These are phyloP conservation scores for Zhuqinia jingwanae DNA, from an alignment of 2,888 invertebrate species.

Conservation along the genomic window DNA sequence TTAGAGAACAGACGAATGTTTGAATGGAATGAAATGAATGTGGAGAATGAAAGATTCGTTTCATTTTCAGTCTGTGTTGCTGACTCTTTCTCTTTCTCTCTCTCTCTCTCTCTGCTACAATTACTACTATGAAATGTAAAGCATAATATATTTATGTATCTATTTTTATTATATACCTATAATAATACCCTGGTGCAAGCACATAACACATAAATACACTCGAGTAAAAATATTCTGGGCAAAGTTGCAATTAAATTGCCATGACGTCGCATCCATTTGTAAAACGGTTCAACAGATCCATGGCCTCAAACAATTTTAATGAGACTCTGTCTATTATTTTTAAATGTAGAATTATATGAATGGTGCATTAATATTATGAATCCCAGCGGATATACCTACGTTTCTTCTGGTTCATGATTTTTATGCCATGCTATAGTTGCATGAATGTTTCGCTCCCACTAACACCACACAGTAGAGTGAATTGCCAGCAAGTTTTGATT, in stretches of 20 bases:
- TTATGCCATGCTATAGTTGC: constrained; percentile 1
- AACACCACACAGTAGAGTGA: not conserved
- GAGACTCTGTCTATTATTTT: too few relatives aligned
- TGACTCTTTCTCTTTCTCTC: not conserved
- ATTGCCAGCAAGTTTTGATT: constrained; percentile 24
- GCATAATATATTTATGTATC: not conserved
- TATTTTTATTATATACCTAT: not conserved
- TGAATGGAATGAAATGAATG: constrained; percentile 20
- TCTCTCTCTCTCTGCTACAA: not conserved
- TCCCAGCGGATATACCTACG: constrained; percentile 28
- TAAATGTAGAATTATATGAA: constrained; percentile 13
- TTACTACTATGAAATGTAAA: constrained; percentile 8
- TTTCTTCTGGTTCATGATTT: constrained; percentile 30
- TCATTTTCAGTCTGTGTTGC: not conserved
- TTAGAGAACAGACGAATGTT: constrained; percentile 13
- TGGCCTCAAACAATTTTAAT: too few relatives aligned
- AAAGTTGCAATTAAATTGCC: too few relatives aligned
- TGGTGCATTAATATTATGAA: not conserved
- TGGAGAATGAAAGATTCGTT: not conserved
- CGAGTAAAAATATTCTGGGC: too few relatives aligned
- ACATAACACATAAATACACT: too few relatives aligned
- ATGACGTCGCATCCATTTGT: too few relatives aligned
- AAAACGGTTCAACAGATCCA: too few relatives aligned
- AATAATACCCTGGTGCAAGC: not conserved
- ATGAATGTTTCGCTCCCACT: constrained; percentile 1